Base-by-base conservation (phyloP, 2,113 vertebrate species). In the Collichthys lucidus region DNA sequence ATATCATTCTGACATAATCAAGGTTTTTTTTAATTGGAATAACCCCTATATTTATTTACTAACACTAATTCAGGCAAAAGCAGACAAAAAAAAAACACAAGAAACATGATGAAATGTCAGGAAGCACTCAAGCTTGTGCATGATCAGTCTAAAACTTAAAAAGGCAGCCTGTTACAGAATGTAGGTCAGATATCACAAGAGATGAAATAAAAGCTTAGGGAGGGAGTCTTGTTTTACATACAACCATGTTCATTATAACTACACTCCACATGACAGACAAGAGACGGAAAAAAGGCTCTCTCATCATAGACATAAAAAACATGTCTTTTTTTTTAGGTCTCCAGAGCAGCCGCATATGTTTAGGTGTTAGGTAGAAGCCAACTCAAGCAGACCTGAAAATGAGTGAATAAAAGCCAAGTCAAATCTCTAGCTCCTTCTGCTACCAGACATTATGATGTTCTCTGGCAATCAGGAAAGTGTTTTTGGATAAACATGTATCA, bases 161-260 rank as follows among this genome's bases (percentile, higher is more conserved):
- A 60, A 78, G 80, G 20, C 26, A 53, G 57, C 40, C 11, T 44
- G 49, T 44, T 81, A 78, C 20, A 59, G 65, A 65, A 89, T 83
- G 57, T 83, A 83, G 82, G 79, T 60, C 84, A 85, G 66, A 79
- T 79, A 87, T 80, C 71, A 83, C 50, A 68, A 67, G 59, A 72
- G 69, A 75, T 82, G 44, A 80, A 75, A 74, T 68, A 59, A 57
- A 70, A 75, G 55, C 65, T 71, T 50, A 57, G 22, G 44, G 52
- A 60, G 24, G 56, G 47, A 67, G 8, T 71, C 47, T 64, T 61
- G 19, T 52, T 78, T 71, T 24, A 73, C 50, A 74, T 59, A 26
- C 14, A 71, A 72, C 50, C n/a, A 35, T 12, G 26, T 40, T 72
- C 49, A 16, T 72, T 76, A 62, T 19, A 62, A 64, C 59, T 47